These are phyloP conservation scores for Budorcas taxicolor DNA, from an alignment of 2,113 vertebrate genomes.

Conservation along the genomic window DNA sequence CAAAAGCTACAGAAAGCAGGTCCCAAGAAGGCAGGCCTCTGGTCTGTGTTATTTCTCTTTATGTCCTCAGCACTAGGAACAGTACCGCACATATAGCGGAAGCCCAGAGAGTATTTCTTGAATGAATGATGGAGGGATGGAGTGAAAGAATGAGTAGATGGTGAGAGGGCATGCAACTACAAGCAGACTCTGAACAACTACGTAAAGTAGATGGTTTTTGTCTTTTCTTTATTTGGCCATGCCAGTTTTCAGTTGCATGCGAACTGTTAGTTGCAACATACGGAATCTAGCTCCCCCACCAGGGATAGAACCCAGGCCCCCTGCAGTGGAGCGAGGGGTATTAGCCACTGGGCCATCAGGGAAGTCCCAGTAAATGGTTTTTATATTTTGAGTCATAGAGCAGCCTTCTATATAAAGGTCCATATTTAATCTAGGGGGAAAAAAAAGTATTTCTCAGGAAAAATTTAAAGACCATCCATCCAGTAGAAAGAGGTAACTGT, in stretches of 20 bases:
- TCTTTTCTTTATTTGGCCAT: background rate
- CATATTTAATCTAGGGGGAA: background rate
- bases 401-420: background rate
- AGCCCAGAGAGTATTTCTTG: background rate
- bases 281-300: background rate
- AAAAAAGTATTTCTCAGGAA: constrained; percentile 57
- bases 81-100: background rate
- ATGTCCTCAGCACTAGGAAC: background rate
- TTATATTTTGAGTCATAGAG: background rate
- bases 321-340: background rate
- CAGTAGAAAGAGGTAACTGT: constrained; percentile 54
- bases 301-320: background rate
- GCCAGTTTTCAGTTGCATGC: background rate
- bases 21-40: no score
- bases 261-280: background rate
- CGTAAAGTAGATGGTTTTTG: background rate
- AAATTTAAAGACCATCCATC: constrained; percentile 21
- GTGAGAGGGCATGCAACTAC: background rate
- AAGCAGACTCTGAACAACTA: background rate
- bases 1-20: background rate
- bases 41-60: background rate
- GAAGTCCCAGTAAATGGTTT: background rate
- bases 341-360: background rate
- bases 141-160: background rate
- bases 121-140: background rate